Evolutionary conservation across 1,140 invertebrate genomes (phyloP).

Genomic region (Diorhabda sublineata): DNA sequence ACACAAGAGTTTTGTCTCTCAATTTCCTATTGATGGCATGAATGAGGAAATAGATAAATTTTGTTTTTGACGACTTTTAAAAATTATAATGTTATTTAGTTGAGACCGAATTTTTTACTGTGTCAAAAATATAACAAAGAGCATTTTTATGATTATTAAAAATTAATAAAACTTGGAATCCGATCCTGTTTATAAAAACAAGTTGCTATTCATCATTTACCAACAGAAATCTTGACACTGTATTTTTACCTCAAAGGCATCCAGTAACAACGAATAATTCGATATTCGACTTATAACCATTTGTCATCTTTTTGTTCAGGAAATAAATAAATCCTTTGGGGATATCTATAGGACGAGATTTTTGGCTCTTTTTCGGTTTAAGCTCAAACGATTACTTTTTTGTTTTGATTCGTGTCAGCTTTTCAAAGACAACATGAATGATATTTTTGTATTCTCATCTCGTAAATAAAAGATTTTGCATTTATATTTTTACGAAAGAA

Average conservation of each 20-base stretch:
- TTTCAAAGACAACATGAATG: not conserved
- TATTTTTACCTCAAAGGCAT: conserved; percentile 1
- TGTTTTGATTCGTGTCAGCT: not conserved
- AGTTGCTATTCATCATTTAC: not conserved
- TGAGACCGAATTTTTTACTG: too few relatives aligned
- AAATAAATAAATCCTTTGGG: conserved; percentile 2
- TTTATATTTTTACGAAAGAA: too few relatives aligned
- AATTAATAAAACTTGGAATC: too few relatives aligned
- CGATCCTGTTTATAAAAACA: not conserved
- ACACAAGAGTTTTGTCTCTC: too few relatives aligned
- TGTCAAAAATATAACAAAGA: too few relatives aligned
- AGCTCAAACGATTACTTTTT: not conserved
- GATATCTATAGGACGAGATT: conserved; percentile 2
- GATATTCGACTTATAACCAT: not conserved
- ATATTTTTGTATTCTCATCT: not conserved
- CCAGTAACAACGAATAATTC: not conserved
- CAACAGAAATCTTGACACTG: not conserved
- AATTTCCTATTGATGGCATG: too few relatives aligned
- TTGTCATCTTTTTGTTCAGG: conserved; percentile 2
- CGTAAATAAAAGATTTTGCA: too few relatives aligned
- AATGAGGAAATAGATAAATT: too few relatives aligned
- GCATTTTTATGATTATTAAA: too few relatives aligned
- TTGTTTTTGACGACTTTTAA: too few relatives aligned
- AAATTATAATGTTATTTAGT: too few relatives aligned
- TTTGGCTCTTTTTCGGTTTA: not conserved